Base-by-base conservation (phyloP, 2,113 vertebrate species). In the Eulacestoma nigropectus region DNA sequence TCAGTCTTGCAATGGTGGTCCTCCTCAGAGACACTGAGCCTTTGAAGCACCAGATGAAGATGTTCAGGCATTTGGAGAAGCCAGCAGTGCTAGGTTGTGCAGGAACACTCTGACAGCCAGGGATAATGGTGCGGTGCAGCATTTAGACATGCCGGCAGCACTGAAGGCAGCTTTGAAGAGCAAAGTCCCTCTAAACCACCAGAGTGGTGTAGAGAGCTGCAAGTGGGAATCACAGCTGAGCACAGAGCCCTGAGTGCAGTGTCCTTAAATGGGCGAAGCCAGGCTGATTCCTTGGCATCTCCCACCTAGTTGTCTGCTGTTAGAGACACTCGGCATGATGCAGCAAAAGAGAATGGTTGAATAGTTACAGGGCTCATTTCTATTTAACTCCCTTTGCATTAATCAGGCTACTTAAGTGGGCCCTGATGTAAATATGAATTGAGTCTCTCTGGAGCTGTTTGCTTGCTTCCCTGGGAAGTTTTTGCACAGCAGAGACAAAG, bases 201-300 rank as follows among this genome's bases (percentile, higher is more conserved):
- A 95, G 95, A 94, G 92, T 93, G 92, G 93, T 95, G 92, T 95
- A 96, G 92, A 95, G 96, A 96, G 93, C 93, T 95, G 68, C 68
- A 90, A 94, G 79, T 33, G 23, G 52, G 80, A 93, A 74, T 90
- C 59, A 67, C 41, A 70, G 13, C 16, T 8, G 46, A 91, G 62
- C 27, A 22, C n/a, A 22, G 46, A 60, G 46, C 0, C 2, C 41
- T 11, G n/a, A 87, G 33, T 32, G 44, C 73, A 63, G 53, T 87
- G 76, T 68, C 88, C 88, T 90, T 93, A 94, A 96, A 96, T 84
- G 93, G 92, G 83, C 95, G 85, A 93, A 96, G 39, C 26, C 44
- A 52, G 67, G 13, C 83, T 84, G 82, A 46, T 39, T 96, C 63
- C 37, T 88, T 93, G 92, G 90, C 88, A 84, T 88, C 50, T 81